A percentile compares a stretch with the other conserved stretches of the same genome.
phyloP scores from a whole-genome alignment of 2,113 vertebrate species.

The Ciconia maguari region DNA sequence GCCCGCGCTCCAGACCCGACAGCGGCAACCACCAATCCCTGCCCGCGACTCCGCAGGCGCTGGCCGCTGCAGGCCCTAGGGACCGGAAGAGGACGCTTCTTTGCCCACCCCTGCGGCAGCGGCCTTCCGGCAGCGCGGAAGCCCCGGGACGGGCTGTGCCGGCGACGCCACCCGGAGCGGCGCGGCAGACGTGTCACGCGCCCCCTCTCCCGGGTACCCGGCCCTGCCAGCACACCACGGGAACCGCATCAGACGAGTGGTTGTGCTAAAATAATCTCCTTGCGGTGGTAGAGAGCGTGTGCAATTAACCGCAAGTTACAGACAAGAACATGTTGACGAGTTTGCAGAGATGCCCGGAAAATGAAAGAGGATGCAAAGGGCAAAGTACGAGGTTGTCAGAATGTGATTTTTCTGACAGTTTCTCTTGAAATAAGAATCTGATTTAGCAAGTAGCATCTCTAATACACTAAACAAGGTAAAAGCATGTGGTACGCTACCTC shows the following conservation, averaged over 20 bases:
- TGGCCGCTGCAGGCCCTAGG: fast-evolving
- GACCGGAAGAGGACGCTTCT: background rate
- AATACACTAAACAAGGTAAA: too few relatives aligned
- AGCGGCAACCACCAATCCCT: background rate
- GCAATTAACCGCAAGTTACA: fast-evolving
- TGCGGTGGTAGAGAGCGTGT: fast-evolving
- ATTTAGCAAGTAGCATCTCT: background rate
- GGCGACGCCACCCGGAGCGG: too few relatives aligned
- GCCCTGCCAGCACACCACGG: fast-evolving
- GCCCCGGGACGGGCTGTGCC: background rate
- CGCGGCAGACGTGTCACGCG: fast-evolving
- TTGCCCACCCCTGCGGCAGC: background rate
- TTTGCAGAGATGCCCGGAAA: background rate
- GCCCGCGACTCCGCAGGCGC: fast-evolving
- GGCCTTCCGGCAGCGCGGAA: background rate
- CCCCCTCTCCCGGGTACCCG: fast-evolving
- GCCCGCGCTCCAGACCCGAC: background rate
- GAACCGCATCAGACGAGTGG: fast-evolving
- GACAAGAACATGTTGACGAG: fast-evolving
- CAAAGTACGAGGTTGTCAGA: background rate
- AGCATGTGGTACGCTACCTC: too few relatives aligned
- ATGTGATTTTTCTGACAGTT: background rate
- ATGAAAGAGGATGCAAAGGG: too few relatives aligned
- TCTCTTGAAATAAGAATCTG: background rate
- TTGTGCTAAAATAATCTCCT: fast-evolving